Percentiles rank a stretch among this genome's conserved stretches.
Evolutionary conservation across 2,113 vertebrate species (phyloP).

Genomic region (Oncorhynchus keta): DNA sequence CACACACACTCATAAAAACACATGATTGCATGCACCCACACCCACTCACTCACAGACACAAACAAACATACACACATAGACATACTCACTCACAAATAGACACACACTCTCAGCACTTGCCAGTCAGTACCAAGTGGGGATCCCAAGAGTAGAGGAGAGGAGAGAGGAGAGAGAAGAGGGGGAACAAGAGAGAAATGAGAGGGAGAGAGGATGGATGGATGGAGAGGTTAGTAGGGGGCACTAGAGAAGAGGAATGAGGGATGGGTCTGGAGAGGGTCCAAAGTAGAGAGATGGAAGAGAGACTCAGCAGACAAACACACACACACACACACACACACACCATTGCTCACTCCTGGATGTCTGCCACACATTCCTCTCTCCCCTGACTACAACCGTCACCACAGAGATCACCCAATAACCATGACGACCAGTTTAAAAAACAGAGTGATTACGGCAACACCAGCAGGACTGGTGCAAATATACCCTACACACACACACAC

Average conservation of each 20-base stretch:
- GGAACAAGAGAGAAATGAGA: background rate
- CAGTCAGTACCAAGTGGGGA: background rate
- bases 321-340: conserved; percentile 14
- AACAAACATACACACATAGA: background rate
- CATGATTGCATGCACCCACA: background rate
- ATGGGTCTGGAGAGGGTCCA: background rate
- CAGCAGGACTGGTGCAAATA: conserved; percentile 55
- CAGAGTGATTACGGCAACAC: conserved; percentile 53
- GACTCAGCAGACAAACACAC: background rate
- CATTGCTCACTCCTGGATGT: conserved; percentile 55
- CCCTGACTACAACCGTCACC: conserved; percentile 68
- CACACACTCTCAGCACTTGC: background rate
- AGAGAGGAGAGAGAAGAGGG: background rate
- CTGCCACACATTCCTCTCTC: conserved; percentile 66
- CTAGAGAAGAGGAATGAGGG: background rate
- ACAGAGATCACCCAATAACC: conserved; percentile 70
- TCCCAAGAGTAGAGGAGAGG: background rate
- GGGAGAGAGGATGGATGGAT: background rate
- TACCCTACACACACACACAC: conserved; percentile 24
- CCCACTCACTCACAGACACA: background rate
- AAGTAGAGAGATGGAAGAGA: background rate
- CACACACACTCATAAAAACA: background rate
- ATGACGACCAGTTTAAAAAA: conserved; percentile 68
- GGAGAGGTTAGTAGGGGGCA: background rate
- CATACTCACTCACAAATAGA: background rate